Conservation (phyloP, 2,888 invertebrate species). For the Alsophila aescularia region DNA sequence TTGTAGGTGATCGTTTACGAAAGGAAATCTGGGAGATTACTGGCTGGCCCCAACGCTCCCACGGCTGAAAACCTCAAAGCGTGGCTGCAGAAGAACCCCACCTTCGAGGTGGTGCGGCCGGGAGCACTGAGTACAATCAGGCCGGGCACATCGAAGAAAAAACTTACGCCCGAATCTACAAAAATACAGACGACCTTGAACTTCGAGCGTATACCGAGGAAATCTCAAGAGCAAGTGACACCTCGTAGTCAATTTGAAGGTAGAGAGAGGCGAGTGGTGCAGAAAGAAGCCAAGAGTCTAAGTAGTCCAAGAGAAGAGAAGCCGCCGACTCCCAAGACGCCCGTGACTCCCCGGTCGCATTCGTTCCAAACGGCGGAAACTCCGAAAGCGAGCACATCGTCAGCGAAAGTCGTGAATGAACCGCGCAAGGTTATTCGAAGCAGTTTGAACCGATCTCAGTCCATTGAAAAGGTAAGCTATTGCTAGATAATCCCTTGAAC, state of each 20-base stretch:
- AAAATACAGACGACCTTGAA: constrained; percentile 79
- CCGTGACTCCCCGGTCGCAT: constrained; percentile 47
- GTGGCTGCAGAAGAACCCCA: constrained; percentile 95
- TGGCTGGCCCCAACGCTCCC: constrained; percentile 93
- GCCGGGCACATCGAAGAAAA: constrained; percentile 65
- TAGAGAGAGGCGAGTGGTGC: constrained; percentile 51
- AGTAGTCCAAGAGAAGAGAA: constrained; percentile 53
- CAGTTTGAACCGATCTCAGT: constrained; percentile 55
- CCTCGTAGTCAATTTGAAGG: constrained; percentile 48
- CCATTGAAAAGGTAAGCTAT: constrained; percentile 66
- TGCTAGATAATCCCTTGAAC: background rate
- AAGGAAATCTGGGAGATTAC: constrained; percentile 89
- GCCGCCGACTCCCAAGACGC: constrained; percentile 45
- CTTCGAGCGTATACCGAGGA: constrained; percentile 71
- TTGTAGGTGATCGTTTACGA: constrained; percentile 91
- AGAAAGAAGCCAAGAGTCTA: no score
- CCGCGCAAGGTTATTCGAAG: constrained; percentile 58
- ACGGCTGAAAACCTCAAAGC: constrained; percentile 90
- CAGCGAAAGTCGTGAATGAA: constrained; percentile 53
- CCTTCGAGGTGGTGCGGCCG: constrained; percentile 92
- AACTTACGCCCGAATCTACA: constrained; percentile 51
- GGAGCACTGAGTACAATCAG: constrained; percentile 80
- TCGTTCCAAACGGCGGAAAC: constrained; percentile 53
- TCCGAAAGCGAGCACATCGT: constrained; percentile 64
- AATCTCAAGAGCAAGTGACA: constrained; percentile 51